Conservation (phyloP, 2,797 vertebrate species). For the Catharus ustulatus region DNA sequence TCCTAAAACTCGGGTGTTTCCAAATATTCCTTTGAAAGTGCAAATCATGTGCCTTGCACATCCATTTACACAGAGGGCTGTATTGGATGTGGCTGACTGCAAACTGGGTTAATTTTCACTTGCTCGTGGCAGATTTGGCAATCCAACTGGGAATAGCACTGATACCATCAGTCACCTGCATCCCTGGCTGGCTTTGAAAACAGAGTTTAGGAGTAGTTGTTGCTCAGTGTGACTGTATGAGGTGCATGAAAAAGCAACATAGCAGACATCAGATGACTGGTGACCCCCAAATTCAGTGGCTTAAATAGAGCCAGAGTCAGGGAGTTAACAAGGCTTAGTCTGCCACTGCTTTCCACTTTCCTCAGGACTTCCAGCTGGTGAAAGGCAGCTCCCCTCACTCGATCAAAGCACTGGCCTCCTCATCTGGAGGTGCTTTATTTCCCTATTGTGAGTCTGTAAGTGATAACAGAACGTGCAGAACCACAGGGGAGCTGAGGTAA, state of each 20-base stretch:
- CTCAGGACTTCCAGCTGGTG: neutral
- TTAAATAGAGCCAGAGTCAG: neutral
- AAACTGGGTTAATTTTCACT: neutral
- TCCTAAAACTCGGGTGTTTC: neutral
- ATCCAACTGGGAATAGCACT: fast-evolving
- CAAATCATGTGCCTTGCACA: neutral
- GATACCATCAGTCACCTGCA: neutral
- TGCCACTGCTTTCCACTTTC: neutral
- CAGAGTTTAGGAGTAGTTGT: neutral
- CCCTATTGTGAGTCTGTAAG: neutral
- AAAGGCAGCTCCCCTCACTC: neutral
- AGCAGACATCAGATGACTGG: neutral
- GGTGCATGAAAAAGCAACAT: neutral
- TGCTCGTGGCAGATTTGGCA: neutral
- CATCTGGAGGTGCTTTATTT: neutral
- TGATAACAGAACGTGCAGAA: neutral
- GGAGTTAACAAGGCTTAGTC: neutral
- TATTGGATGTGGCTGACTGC: neutral
- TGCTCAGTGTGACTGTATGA: neutral
- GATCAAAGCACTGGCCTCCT: neutral
- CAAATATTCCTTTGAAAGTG: neutral
- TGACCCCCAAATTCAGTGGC: neutral
- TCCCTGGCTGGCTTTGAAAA: neutral
- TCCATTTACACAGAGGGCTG: neutral
- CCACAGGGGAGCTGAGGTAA: neutral